Evolutionary conservation across 2,888 invertebrate genomes (phyloP), one percentile per base, ranked within the genome.

Genomic region (Lepidonotus clava): DNA sequence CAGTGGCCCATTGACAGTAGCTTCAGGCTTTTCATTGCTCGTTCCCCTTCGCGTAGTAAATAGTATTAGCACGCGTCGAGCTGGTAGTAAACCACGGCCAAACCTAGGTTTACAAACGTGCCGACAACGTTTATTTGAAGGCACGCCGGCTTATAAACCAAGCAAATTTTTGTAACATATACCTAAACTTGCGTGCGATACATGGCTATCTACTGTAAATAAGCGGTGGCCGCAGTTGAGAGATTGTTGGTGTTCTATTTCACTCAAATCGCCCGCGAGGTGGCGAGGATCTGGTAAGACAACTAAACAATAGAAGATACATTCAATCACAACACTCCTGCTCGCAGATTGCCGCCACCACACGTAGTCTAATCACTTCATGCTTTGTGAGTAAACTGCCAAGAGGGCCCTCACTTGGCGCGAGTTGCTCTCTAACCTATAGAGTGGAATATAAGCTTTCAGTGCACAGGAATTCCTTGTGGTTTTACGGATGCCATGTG

Each of bases 121-220:
- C 41, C 80, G 36, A 11, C 46, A 1, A 32, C 2, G 80, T 80
- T 80, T 80, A 80, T 80, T 80, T 80, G 51, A 80, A 41, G 77
- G 51, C 41, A 41, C 21, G 51, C 24, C 5, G 46, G 51, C 8
- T 80, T 41, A 46, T 46, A 80, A 80, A 41, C 46, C 11, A 2
- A 34, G 80, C 4, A 28, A 40, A 76, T 76, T 76, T 76, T 76
- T 76, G 76, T 76, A 76, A 76, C 76, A 34, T 76, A 76, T 76
- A 6, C 76, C 34, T 38, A 76, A 76, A 76, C 76, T 11, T 66
- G 36, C 71, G 38, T 38, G 71, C 36, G 71, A 71, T 71, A 71
- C 71, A 6, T 1, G 71, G 28, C 46, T 41, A 46, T 41, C 80
- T 46, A 80, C 28, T 80, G 80, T 80, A 80, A 80, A 80, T 80